Conservation (phyloP, 2,888 invertebrate species). For the Ecliptopera silaceata region DNA sequence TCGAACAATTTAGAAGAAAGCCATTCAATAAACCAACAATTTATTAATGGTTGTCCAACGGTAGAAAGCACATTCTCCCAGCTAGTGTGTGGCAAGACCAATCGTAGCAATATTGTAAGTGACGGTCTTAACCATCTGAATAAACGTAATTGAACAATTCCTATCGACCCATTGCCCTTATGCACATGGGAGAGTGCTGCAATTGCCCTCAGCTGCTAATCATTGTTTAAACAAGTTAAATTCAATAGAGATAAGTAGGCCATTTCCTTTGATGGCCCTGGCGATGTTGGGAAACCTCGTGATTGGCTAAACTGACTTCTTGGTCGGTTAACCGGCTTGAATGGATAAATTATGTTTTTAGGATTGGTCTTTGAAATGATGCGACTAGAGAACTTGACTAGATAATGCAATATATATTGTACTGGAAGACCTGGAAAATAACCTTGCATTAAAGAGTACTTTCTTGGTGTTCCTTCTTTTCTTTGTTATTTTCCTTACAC, state of each 20-base stretch:
- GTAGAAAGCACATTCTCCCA: slow-evolving; percentile 36
- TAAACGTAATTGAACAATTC: slow-evolving; percentile 79
- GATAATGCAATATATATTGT: too few relatives aligned
- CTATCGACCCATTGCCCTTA: slow-evolving; percentile 78
- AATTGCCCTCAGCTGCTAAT: slow-evolving; percentile 66
- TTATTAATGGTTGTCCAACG: slow-evolving; percentile 36
- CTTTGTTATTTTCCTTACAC: slow-evolving; percentile 2
- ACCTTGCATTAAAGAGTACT: too few relatives aligned
- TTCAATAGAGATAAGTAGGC: slow-evolving; percentile 49
- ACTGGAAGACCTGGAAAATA: too few relatives aligned
- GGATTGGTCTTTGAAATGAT: not conserved
- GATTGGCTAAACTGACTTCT: slow-evolving; percentile 11
- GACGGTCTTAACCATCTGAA: slow-evolving; percentile 78
- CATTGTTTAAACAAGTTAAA: slow-evolving; percentile 56
- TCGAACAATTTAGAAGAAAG: slow-evolving; percentile 30
- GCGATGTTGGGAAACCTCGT: slow-evolving; percentile 22
- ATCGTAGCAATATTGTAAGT: slow-evolving; percentile 70
- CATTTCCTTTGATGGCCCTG: slow-evolving; percentile 33
- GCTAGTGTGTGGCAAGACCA: slow-evolving; percentile 61
- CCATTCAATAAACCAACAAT: slow-evolving; percentile 29
- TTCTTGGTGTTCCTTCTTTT: not conserved
- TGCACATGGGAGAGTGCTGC: slow-evolving; percentile 54
- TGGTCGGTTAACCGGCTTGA: not conserved
- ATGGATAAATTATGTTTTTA: not conserved
- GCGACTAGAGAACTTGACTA: not conserved